These are phyloP conservation scores for Pteromalus puparum DNA, from an alignment of 1,140 invertebrate species.

Conservation along the genomic window DNA sequence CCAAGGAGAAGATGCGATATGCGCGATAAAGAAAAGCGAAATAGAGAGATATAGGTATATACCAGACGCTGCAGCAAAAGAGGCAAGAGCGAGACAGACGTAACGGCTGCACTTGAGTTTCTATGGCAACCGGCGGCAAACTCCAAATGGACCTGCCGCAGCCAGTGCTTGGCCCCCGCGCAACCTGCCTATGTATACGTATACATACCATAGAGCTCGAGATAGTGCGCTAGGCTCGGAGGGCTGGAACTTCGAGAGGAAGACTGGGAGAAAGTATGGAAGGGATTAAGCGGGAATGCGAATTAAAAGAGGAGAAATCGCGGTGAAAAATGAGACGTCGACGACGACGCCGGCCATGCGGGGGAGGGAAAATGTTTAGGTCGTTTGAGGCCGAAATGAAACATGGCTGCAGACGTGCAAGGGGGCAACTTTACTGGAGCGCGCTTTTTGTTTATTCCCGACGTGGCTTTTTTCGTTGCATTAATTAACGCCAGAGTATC, in stretches of 20 bases:
- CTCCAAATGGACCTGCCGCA: conserved; percentile 37
- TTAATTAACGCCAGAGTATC: neutral
- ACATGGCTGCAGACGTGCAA: conserved; percentile 20
- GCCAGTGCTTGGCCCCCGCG: neutral
- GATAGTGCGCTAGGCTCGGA: neutral
- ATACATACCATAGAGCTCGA: neutral
- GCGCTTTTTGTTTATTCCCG: neutral
- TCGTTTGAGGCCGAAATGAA: conserved; percentile 26
- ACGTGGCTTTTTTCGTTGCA: neutral
- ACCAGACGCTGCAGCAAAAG: neutral
- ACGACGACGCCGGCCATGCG: neutral
- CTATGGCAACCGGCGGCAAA: conserved; percentile 38
- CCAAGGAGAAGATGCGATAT: conserved; percentile 23
- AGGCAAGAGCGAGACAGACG: neutral
- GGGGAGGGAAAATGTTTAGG: conserved; percentile 16
- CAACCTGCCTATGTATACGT: neutral
- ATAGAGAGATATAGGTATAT: conserved; percentile 21
- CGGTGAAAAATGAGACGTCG: conserved; percentile 45
- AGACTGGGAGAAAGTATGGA: conserved; percentile 35
- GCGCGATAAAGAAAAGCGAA: conserved; percentile 37
- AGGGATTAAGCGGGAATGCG: conserved; percentile 41
- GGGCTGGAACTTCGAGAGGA: neutral
- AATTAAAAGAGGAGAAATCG: conserved; percentile 53
- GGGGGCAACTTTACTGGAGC: neutral
- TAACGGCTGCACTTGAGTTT: conserved; percentile 9